phyloP scores from a whole-genome alignment of 2,797 vertebrate species.

The Molossus alvarezi region DNA sequence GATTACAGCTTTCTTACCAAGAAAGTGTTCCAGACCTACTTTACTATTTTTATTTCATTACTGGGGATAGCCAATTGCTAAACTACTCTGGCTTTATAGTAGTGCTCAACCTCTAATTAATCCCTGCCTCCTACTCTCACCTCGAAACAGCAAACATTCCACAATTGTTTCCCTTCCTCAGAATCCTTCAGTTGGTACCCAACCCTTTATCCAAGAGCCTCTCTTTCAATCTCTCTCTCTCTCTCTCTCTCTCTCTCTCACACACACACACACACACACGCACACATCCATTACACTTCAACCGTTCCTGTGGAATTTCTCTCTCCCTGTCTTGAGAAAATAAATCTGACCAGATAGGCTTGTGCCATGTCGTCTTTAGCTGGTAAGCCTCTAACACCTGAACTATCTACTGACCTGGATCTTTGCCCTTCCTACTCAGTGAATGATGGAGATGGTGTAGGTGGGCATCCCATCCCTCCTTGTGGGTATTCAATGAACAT shows the following conservation, averaged over 20 bases:
- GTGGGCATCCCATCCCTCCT: not conserved
- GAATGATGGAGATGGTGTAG: not conserved
- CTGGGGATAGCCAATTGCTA: not conserved
- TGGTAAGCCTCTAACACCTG: not conserved
- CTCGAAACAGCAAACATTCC: not conserved
- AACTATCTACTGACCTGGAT: not conserved
- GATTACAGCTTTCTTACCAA: not conserved
- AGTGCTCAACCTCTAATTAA: not conserved
- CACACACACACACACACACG: no score
- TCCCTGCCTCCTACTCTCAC: not conserved
- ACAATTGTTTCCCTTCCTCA: not conserved
- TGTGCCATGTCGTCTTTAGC: not conserved
- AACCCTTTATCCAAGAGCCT: not conserved
- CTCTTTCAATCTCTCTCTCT: not conserved
- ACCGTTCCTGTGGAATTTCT: not conserved
- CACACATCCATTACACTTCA: not conserved
- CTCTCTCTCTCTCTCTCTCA: no score
- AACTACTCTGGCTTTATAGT: not conserved
- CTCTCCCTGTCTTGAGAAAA: not conserved
- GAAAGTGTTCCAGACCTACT: not conserved
- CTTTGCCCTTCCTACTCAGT: not conserved
- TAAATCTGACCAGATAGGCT: not conserved
- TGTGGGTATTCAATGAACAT: not conserved
- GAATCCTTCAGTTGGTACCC: not conserved
- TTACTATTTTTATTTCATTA: constrained; percentile 51